These are phyloP conservation scores for Microplitis manilae DNA, from an alignment of 2,888 invertebrate genomes.

Conservation along the genomic window DNA sequence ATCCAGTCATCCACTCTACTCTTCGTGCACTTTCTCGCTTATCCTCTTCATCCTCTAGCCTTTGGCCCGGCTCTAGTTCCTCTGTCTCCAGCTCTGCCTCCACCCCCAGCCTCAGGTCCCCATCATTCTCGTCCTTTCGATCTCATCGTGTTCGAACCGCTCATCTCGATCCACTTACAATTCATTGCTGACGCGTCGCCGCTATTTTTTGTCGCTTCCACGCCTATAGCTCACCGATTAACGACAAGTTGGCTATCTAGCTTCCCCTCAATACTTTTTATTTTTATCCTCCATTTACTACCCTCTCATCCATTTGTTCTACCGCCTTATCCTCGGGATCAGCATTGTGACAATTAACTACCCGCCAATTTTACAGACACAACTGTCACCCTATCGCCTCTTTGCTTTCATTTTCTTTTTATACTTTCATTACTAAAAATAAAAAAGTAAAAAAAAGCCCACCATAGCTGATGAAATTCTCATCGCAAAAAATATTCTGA, in stretches of 20 bases:
- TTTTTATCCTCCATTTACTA: constrained; percentile 27
- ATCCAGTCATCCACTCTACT: constrained; percentile 50
- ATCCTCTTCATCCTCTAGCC: constrained; percentile 14
- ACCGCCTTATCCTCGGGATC: constrained; percentile 32
- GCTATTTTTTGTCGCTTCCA: constrained; percentile 30
- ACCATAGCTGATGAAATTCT: not conserved
- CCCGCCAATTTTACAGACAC: constrained; percentile 22
- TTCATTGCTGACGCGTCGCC: constrained; percentile 36
- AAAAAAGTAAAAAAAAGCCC: too few relatives aligned
- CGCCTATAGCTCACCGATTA: constrained; percentile 30
- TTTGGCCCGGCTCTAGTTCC: too few relatives aligned
- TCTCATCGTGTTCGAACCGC: constrained; percentile 29
- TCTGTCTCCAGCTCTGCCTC: too few relatives aligned
- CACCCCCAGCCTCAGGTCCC: too few relatives aligned
- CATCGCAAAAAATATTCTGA: not conserved
- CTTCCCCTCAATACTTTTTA: constrained; percentile 29
- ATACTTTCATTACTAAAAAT: not conserved
- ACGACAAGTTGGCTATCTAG: constrained; percentile 19
- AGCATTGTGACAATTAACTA: constrained; percentile 37
- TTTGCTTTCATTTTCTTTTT: constrained; percentile 11
- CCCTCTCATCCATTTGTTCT: constrained; percentile 9
- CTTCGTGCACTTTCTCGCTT: constrained; percentile 44
- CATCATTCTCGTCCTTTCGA: constrained; percentile 16
- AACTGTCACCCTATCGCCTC: not conserved
- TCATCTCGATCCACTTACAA: constrained; percentile 38